Percentiles rank a stretch among this genome's conserved stretches.
phyloP scores from a whole-genome alignment of 1,140 invertebrate species.

The Sycophaga agraensis region DNA sequence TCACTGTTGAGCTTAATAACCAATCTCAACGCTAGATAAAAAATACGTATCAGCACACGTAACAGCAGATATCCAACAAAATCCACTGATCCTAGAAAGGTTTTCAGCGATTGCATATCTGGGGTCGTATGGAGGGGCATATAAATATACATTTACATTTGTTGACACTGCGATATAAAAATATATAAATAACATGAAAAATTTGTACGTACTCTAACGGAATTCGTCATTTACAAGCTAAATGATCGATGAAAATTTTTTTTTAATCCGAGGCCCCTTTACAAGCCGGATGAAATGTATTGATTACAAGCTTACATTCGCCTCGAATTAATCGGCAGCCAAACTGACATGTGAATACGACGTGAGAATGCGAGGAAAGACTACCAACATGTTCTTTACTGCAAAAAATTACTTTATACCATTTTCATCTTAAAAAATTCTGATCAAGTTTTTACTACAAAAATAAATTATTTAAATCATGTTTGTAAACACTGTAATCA shows the following conservation, averaged over 20 bases:
- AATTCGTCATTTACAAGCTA: slow-evolving; percentile 23
- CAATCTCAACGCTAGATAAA: slow-evolving; percentile 22
- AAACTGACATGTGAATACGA: slow-evolving; percentile 16
- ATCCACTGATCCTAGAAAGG: slow-evolving; percentile 25
- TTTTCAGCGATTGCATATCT: slow-evolving; percentile 13
- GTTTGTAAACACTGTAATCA: slow-evolving; percentile 9
- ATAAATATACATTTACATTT: slow-evolving; percentile 26
- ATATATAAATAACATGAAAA: slow-evolving; percentile 31
- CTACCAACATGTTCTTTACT: slow-evolving; percentile 17
- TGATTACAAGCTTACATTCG: slow-evolving; percentile 11
- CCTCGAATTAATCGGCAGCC: slow-evolving; percentile 13
- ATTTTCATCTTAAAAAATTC: background rate
- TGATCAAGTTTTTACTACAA: background rate
- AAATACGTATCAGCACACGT: slow-evolving; percentile 17
- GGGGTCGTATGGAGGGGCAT: slow-evolving; percentile 2
- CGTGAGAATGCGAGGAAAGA: slow-evolving; percentile 20
- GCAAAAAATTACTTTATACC: slow-evolving; percentile 2
- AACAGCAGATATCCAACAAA: slow-evolving; percentile 25
- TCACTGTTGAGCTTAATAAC: slow-evolving; percentile 22
- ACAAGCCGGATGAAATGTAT: slow-evolving; percentile 20
- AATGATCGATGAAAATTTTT: slow-evolving; percentile 25
- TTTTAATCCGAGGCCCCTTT: slow-evolving; percentile 1
- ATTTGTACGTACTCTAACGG: slow-evolving; percentile 23
- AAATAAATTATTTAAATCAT: slow-evolving; percentile 13
- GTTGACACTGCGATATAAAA: slow-evolving; percentile 27